Percentiles rank a stretch among this genome's conserved stretches.
These are phyloP conservation scores for Pediacus dermestoides DNA, from an alignment of 2,888 invertebrate species.

Conservation along the genomic window DNA sequence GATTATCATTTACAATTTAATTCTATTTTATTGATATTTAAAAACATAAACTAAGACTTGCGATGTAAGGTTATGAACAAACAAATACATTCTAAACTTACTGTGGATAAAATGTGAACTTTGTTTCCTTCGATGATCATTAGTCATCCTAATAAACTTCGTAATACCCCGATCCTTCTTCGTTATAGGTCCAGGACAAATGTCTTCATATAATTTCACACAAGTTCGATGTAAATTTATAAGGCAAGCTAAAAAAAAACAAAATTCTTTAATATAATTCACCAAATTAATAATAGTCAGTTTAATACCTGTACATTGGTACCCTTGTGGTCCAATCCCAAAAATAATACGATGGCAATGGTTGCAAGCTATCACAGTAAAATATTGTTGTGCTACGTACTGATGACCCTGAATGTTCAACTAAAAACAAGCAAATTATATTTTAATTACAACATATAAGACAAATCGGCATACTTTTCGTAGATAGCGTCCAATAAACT, in stretches of 20 bases:
- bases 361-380: constrained; percentile 87
- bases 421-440: constrained; percentile 46
- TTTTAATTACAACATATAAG: not conserved
- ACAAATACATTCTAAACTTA: too few relatives aligned
- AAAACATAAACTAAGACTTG: too few relatives aligned
- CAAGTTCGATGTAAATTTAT: constrained; percentile 49
- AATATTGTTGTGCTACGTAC: constrained; percentile 83
- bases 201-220: constrained; percentile 47
- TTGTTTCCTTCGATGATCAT: constrained; percentile 48
- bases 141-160: constrained; percentile 43
- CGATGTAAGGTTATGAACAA: too few relatives aligned
- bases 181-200: constrained; percentile 48
- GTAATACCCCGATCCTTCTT: constrained; percentile 44
- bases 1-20: constrained; percentile 1
- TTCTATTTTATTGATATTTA: not conserved
- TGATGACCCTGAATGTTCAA: constrained; percentile 85
- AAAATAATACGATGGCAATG: constrained; percentile 89
- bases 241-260: constrained; percentile 42
- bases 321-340: constrained; percentile 96
- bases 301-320: constrained; percentile 82
- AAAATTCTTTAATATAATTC: constrained; percentile 9
- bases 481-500: constrained; percentile 56
- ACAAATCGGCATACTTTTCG: constrained; percentile 36
- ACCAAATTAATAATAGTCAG: not conserved
- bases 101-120: constrained; percentile 50